A percentile compares a stretch with the other conserved stretches of the same genome.
These are phyloP conservation scores for Phataginus tetradactyla DNA, from an alignment of 2,797 vertebrate species.

Conservation along the genomic window DNA sequence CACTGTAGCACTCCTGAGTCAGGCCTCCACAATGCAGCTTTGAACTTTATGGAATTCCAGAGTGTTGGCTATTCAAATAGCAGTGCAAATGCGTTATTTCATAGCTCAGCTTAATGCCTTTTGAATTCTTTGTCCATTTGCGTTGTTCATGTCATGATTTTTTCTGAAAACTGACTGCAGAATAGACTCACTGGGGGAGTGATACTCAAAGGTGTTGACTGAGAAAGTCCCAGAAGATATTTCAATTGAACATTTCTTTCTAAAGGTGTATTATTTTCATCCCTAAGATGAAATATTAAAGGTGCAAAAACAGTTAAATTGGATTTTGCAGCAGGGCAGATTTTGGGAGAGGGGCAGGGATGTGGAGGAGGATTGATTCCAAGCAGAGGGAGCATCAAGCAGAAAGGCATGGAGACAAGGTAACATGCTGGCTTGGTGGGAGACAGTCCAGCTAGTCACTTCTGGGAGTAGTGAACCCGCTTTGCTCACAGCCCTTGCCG, in stretches of 20 bases:
- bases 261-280: slow-evolving; percentile 36
- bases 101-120: neutral
- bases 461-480: neutral
- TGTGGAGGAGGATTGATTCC: neutral
- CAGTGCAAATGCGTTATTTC: neutral
- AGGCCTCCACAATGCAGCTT: neutral
- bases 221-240: slow-evolving; percentile 5
- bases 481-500: neutral
- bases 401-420: neutral
- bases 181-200: neutral
- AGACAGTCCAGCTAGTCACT: neutral
- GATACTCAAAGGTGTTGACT: neutral
- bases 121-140: slow-evolving; percentile 3
- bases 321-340: neutral
- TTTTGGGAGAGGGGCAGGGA: neutral
- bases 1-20: neutral
- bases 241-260: neutral
- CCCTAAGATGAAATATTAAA: slow-evolving; percentile 3
- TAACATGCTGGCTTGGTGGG: neutral
- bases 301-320: neutral
- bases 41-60: slow-evolving; percentile 43
- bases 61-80: neutral
- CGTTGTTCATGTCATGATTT: neutral
- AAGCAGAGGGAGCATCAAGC: neutral
- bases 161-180: slow-evolving; percentile 3